Base-by-base conservation (phyloP, 2,888 invertebrate species). In the Ormyrus nitidulus region DNA sequence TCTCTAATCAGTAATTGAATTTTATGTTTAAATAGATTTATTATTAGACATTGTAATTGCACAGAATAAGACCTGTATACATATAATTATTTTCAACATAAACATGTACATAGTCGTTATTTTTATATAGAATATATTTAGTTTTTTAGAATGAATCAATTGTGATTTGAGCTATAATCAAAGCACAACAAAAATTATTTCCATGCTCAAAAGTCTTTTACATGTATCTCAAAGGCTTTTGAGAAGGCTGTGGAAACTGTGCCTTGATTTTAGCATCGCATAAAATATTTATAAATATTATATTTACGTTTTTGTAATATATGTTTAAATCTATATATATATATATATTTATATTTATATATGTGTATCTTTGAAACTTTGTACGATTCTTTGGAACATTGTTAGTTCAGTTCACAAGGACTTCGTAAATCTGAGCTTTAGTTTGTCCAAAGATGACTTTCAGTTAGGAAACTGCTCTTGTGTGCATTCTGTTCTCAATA, bases 121-220 rank as follows among this genome's bases (percentile, higher is more conserved):
- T 81, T 83, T 84, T 83, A 84, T 85, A 85, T 86, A 85, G 84
- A 54, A 84, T 82, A 85, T 80, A 85, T 83, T 82, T 83, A 85
- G 79, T 76, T 74, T 79, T 81, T 80, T 74, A 81, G 82, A 79
- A 83, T 77, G 66, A 82, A 84, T 59, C 70, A 81, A 81, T 66
- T 80, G 62, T 61, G 81, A 83, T 71, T 72, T 81, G 53, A 69
- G 54, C 56, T 56, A 62, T 49, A 75, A 49, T 56, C 70, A 72
- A 64, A 79, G 78, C 78, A 76, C 76, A 72, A 56, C 11, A 68
- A 51, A 62, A 66, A 68, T 77, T n/a, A 51, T 79, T 71, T 77
- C 71, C 78, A 64, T 71, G 64, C 58, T 79, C 75, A 74, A 51
- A 78, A 81, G 61, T 75, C 77, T 74, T 66, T 9, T 66, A 34